phyloP scores from a whole-genome alignment of 2,797 vertebrate genomes.

The Myotis vivesi region DNA sequence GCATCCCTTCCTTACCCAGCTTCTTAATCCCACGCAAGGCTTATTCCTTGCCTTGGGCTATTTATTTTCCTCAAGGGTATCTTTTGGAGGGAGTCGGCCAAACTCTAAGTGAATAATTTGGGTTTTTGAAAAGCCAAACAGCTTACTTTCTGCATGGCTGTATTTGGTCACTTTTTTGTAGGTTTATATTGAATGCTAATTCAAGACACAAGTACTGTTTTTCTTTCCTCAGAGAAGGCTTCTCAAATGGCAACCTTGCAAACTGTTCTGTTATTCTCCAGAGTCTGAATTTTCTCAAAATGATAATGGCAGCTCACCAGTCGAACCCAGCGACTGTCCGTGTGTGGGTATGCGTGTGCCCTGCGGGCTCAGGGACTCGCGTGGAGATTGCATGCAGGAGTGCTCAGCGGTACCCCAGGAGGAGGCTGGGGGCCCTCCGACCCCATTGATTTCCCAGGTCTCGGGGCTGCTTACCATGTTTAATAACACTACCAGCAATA shows the following conservation, averaged over 20 bases:
- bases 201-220: conserved; percentile 45
- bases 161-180: conserved; percentile 55
- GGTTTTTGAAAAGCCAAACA: conserved; percentile 61
- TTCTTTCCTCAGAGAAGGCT: conserved; percentile 10
- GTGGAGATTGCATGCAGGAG: accelerated
- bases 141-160: conserved; percentile 4
- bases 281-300: conserved; percentile 8
- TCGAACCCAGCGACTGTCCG: not conserved
- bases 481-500: conserved; percentile 71
- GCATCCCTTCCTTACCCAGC: not conserved
- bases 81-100: conserved; percentile 36
- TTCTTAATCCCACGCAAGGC: conserved; percentile 47
- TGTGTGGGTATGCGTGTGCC: accelerated
- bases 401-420: not conserved
- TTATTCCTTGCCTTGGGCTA: conserved; percentile 13
- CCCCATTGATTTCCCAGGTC: conserved; percentile 62
- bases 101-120: conserved; percentile 50
- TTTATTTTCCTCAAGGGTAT: conserved; percentile 55
- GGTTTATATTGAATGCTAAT: conserved; percentile 28
- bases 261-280: conserved; percentile 13
- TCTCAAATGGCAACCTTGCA: not conserved
- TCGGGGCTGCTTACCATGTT: conserved; percentile 71
- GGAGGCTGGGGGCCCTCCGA: not conserved
- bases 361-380: accelerated
- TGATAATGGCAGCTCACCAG: not conserved